phyloP scores from a whole-genome alignment of 2,888 invertebrate genomes.

The Nematopogon swammerdamellus region DNA sequence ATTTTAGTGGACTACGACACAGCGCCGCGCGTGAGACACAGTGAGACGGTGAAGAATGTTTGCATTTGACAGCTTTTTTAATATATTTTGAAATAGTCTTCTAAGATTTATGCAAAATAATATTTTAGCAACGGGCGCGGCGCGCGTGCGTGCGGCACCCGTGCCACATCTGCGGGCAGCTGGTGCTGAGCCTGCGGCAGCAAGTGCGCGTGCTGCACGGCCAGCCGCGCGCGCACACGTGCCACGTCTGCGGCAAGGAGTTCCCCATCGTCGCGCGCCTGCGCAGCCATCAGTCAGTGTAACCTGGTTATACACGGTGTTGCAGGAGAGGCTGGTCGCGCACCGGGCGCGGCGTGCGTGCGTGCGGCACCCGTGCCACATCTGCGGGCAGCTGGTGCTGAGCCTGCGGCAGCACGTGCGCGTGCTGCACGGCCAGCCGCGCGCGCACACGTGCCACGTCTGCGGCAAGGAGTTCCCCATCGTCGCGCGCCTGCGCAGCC shows the following conservation, averaged over 20 bases:
- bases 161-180: too few relatives aligned
- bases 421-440: conserved; percentile 35
- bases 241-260: conserved; percentile 43
- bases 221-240: conserved; percentile 31
- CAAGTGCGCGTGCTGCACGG: conserved; percentile 46
- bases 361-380: conserved; percentile 43
- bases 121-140: conserved; percentile 40
- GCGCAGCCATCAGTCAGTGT: too few relatives aligned
- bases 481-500: conserved; percentile 41
- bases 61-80: too few relatives aligned
- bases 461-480: conserved; percentile 46
- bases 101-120: too few relatives aligned
- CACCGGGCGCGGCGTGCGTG: conserved; percentile 43
- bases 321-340: conserved; percentile 27
- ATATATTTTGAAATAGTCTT: too few relatives aligned
- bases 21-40: too few relatives aligned
- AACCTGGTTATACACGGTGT: too few relatives aligned
- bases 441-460: conserved; percentile 36
- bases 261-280: conserved; percentile 25
- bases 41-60: too few relatives aligned
- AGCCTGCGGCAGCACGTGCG: conserved; percentile 45
- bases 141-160: conserved; percentile 43
- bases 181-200: conserved; percentile 27
- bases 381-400: conserved; percentile 42
- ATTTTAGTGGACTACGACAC: too few relatives aligned